A percentile compares a stretch with the other conserved stretches of the same genome.
These are phyloP conservation scores for Drosophila emarginata DNA, from an alignment of 2,888 invertebrate genomes.

Conservation along the genomic window DNA sequence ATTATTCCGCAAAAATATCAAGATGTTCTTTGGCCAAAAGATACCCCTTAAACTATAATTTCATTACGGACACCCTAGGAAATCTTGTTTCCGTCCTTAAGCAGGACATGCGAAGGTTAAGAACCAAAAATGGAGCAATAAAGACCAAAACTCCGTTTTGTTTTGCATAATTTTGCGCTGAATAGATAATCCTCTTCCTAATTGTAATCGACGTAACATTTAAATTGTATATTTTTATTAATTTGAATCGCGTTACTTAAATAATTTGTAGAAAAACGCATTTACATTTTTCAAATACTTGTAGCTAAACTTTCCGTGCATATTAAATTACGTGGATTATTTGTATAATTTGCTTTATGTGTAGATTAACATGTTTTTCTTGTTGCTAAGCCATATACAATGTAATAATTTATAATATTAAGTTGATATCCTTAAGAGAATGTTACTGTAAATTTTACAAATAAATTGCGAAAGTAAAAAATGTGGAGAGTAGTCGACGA, in stretches of 20 bases:
- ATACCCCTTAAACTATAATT: too few species aligned
- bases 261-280: constrained; percentile 70
- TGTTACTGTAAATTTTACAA: constrained; percentile 38
- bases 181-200: too few species aligned
- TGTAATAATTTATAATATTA: constrained; percentile 57
- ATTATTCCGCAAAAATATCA: too few species aligned
- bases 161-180: too few species aligned
- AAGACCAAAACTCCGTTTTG: too few species aligned
- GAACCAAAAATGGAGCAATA: too few species aligned
- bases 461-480: constrained; percentile 33
- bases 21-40: too few species aligned
- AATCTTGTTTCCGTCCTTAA: too few species aligned
- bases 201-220: neutral
- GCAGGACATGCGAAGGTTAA: too few species aligned
- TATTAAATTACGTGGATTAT: constrained; percentile 20
- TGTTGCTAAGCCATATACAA: constrained; percentile 19
- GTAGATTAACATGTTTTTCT: constrained; percentile 4
- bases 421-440: constrained; percentile 40
- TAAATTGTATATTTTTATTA: constrained; percentile 32
- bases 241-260: constrained; percentile 56
- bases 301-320: constrained; percentile 59
- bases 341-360: constrained; percentile 16
- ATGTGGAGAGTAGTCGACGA: constrained; percentile 12
- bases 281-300: constrained; percentile 56
- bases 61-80: too few species aligned